These are phyloP conservation scores for Drosophila robusta DNA, from an alignment of 2,888 invertebrate genomes.

Conservation along the genomic window DNA sequence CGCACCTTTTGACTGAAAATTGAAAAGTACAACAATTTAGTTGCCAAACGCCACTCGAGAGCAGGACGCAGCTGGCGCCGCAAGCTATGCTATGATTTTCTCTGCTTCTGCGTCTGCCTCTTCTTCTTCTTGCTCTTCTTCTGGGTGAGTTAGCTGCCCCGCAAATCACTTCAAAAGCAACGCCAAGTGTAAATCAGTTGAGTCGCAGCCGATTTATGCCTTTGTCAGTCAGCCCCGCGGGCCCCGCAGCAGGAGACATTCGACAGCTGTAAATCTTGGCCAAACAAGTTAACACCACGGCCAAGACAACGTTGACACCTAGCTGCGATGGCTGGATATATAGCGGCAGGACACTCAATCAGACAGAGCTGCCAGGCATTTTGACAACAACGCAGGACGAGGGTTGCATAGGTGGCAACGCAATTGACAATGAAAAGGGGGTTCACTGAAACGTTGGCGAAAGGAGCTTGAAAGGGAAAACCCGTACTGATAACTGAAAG, in stretches of 20 bases:
- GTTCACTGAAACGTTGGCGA: not conserved
- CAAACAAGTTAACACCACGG: constrained; percentile 73
- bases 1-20: constrained; percentile 59
- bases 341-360: constrained; percentile 31
- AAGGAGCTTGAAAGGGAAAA: not conserved
- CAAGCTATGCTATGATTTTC: constrained; percentile 41
- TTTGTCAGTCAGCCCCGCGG: constrained; percentile 45
- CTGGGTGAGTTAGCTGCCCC: not conserved
- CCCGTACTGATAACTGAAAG: not conserved
- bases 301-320: constrained; percentile 18
- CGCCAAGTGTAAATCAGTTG: constrained; percentile 66
- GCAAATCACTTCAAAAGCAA: constrained; percentile 44
- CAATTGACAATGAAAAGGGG: constrained; percentile 34
- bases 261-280: constrained; percentile 70
- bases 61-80: constrained; percentile 25
- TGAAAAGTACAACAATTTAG: constrained; percentile 69
- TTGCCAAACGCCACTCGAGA: constrained; percentile 33
- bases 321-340: constrained; percentile 22
- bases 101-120: not conserved
- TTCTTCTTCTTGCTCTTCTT: not conserved
- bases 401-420: constrained; percentile 12
- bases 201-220: constrained; percentile 71
- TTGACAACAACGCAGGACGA: not conserved
- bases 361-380: constrained; percentile 58
- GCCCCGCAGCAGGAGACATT: constrained; percentile 24